Evolutionary conservation across 2,888 invertebrate genomes (phyloP), one percentile per base, ranked within the genome.

Genomic region (Mimumesa dahlbomi): DNA sequence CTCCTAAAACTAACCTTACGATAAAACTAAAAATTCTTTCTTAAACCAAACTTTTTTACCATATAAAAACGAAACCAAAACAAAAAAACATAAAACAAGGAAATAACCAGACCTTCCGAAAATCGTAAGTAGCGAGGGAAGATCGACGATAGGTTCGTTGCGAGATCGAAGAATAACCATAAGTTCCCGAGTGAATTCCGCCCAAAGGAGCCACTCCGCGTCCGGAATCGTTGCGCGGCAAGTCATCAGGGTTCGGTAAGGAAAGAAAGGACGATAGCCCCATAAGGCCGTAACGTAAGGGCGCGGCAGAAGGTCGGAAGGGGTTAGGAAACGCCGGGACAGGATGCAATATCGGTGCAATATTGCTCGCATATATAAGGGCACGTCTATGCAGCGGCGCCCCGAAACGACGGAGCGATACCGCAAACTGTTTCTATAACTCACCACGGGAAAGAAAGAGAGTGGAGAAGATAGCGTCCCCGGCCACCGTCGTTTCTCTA

Each of bases 371-470:
- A 84, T 82, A 77, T 79, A 82, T 82, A 82, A 80, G 77, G 48
- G 59, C 59, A 65, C 62, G 71, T 76, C 75, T 74, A 71, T 82
- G 79, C 75, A 77, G 77, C 78, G 77, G 73, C 75, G 79, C 68
- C 68, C 65, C 73, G 77, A 74, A 78, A 77, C 74, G 81, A 71
- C 77, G 58, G 70, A 57, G 56, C 81, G 84, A 85, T 84, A 85
- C 84, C 84, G 79, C 82, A 84, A 84, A 82, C 85, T 79, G 82
- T 83, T 83, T 83, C 81, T 84, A 84, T 84, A 85, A 85, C 82
- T 85, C 85, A 84, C 81, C 34, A 43, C 31, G 75, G 46, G 67
- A 78, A 59, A 70, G 58, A 70, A 69, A 76, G 66, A 68, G 66
- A 56, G 40, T 25, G 21, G 50, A 25, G 13, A 34, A 36, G 49